phyloP scores from a whole-genome alignment of 2,797 vertebrate species.

The Spondyliosoma cantharus region DNA sequence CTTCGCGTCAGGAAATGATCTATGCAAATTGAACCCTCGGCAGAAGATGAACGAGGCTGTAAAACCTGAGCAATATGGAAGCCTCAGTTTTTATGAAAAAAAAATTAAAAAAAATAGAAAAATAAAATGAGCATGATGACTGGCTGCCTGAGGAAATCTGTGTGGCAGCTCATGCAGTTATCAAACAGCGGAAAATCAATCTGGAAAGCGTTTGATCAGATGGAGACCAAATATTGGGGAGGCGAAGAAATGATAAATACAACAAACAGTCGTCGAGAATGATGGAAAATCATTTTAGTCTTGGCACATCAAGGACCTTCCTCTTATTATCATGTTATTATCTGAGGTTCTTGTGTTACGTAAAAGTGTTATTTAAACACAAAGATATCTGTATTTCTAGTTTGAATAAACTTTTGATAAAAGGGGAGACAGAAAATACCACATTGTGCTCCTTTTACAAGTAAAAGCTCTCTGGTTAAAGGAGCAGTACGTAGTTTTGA shows the following conservation, averaged over 20 bases:
- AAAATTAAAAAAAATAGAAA: neutral
- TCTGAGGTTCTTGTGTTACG: neutral
- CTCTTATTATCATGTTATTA: neutral
- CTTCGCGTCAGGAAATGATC: conserved; percentile 62
- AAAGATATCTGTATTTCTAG: neutral
- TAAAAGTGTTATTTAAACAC: neutral
- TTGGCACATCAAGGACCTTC: neutral
- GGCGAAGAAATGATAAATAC: conserved; percentile 14
- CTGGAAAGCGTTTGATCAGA: conserved; percentile 29
- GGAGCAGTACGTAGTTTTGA: too few relatives aligned
- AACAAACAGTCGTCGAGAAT: neutral
- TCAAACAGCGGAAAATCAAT: conserved; percentile 47
- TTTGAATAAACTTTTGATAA: conserved; percentile 20
- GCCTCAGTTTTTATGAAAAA: conserved; percentile 22
- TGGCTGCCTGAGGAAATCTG: conserved; percentile 33
- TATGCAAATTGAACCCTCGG: conserved; percentile 65
- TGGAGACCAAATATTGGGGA: conserved; percentile 24
- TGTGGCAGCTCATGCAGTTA: conserved; percentile 36
- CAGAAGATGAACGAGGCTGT: conserved; percentile 70
- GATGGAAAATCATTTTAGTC: neutral
- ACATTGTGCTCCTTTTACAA: neutral
- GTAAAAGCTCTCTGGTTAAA: neutral
- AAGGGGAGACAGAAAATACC: neutral
- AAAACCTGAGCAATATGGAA: conserved; percentile 54
- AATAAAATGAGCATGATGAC: conserved; percentile 40